Evolutionary conservation across 1,140 invertebrate genomes (phyloP).

Genomic region (Psilanteris sp.): DNA sequence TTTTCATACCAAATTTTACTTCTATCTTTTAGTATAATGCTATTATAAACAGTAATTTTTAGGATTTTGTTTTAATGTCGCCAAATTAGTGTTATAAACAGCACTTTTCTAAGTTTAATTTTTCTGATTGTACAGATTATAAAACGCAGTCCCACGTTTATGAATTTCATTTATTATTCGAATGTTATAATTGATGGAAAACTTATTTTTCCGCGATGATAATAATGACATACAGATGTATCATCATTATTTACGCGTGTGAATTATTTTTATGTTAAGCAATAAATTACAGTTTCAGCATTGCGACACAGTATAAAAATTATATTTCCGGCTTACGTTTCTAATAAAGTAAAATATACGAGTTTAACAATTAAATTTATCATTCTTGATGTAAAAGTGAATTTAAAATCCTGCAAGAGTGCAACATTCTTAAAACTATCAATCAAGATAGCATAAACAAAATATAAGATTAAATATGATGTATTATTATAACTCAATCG

Average conservation of each 20-base stretch:
- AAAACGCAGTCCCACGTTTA: too few relatives aligned
- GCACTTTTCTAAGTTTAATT: too few relatives aligned
- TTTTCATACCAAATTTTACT: too few relatives aligned
- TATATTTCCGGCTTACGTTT: conserved; percentile 26
- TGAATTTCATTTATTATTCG: conserved; percentile 33
- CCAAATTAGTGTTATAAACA: too few relatives aligned
- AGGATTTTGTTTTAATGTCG: too few relatives aligned
- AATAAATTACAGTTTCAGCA: conserved; percentile 36
- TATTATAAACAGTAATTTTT: too few relatives aligned
- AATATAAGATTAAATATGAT: conserved; percentile 9
- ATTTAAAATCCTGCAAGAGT: conserved; percentile 3
- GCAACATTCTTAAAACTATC: too few relatives aligned
- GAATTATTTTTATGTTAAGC: conserved; percentile 36
- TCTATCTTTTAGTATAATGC: too few relatives aligned
- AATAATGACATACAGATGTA: conserved; percentile 28
- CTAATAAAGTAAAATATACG: conserved; percentile 38
- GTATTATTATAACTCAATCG: conserved; percentile 33
- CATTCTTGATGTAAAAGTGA: conserved; percentile 4
- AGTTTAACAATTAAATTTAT: conserved; percentile 22
- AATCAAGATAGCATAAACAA: too few relatives aligned
- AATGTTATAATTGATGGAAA: conserved; percentile 8
- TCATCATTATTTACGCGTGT: conserved; percentile 23
- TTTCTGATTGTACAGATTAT: too few relatives aligned
- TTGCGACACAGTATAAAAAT: conserved; percentile 18
- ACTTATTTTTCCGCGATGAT: conserved; percentile 6